Conservation (phyloP, 2,113 vertebrate genomes). For the Bubo scandiacus region DNA sequence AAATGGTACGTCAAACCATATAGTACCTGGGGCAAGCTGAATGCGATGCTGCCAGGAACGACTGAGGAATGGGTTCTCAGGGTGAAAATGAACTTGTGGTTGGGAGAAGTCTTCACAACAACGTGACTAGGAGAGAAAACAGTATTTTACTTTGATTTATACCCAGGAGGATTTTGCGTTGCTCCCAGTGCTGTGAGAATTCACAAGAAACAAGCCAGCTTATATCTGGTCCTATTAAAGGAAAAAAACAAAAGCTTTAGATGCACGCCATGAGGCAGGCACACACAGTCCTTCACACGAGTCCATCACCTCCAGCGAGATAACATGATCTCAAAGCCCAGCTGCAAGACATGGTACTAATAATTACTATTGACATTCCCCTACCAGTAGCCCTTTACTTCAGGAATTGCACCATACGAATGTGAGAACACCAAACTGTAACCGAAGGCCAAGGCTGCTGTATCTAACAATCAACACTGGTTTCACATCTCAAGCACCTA, state of each 20-base stretch:
- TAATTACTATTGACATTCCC: not conserved
- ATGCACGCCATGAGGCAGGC: accelerated
- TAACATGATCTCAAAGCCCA: accelerated
- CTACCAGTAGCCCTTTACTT: not conserved
- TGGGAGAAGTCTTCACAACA: constrained; percentile 85
- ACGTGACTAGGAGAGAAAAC: constrained; percentile 82
- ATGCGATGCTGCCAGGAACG: constrained; percentile 83
- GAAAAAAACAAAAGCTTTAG: not conserved
- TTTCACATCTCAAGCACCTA: not conserved
- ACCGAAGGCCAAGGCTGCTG: not conserved
- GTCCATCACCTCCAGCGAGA: not conserved
- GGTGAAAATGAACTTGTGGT: constrained; percentile 89
- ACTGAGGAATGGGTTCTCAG: constrained; percentile 84
- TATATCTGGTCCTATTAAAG: not conserved
- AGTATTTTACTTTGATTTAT: not conserved
- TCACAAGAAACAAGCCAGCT: not conserved
- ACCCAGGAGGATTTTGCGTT: not conserved
- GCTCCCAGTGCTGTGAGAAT: not conserved
- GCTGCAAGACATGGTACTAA: accelerated
- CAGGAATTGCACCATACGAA: not conserved
- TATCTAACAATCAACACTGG: not conserved
- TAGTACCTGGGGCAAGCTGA: constrained; percentile 93
- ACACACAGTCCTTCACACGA: not conserved
- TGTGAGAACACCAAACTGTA: not conserved
- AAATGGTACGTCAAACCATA: not conserved